Evolutionary conservation across 2,113 vertebrate species (phyloP).

Genomic region (Peucedramus taeniatus): DNA sequence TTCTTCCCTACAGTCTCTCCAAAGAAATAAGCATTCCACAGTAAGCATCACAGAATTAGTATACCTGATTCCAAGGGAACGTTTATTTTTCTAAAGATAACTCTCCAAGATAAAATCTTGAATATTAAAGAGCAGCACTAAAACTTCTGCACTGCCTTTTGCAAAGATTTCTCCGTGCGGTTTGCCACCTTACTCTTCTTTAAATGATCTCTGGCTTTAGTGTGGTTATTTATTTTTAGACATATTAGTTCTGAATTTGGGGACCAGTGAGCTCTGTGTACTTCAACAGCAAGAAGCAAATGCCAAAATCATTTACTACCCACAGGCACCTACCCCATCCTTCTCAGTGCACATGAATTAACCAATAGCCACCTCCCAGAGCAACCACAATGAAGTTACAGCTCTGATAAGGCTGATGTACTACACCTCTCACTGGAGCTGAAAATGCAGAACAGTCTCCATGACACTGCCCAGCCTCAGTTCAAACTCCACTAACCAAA

Average conservation of each 20-base stretch:
- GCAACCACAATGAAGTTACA: background rate
- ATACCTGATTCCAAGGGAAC: background rate
- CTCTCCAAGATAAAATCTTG: background rate
- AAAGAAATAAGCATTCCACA: background rate
- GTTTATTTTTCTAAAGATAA: background rate
- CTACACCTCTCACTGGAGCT: background rate
- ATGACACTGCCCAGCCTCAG: background rate
- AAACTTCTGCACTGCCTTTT: background rate
- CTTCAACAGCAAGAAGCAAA: background rate
- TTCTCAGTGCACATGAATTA: background rate
- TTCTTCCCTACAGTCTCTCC: background rate
- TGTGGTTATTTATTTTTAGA: constrained; percentile 29
- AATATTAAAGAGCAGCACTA: background rate
- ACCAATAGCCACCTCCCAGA: background rate
- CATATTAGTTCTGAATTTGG: background rate
- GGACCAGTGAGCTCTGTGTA: background rate
- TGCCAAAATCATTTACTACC: background rate
- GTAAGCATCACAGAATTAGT: background rate
- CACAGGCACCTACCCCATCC: background rate
- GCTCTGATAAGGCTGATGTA: background rate
- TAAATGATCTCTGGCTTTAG: background rate
- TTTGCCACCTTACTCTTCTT: constrained; percentile 2
- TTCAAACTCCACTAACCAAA: background rate
- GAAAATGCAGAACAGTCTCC: background rate
- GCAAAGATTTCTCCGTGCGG: background rate